Base-by-base conservation (phyloP, 2,888 invertebrate genomes). In the Galerucella pusilla region DNA sequence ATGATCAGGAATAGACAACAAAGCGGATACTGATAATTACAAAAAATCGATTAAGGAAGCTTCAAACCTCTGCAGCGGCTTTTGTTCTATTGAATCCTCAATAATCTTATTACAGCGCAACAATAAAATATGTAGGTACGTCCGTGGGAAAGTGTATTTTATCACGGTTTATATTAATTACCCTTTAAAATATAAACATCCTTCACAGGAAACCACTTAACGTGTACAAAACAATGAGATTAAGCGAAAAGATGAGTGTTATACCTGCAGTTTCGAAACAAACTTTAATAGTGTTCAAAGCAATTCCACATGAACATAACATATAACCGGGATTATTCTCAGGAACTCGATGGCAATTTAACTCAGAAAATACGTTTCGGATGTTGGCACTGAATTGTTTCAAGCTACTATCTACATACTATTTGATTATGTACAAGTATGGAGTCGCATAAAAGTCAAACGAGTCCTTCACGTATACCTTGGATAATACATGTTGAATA, bases 301-400 rank as follows among this genome's bases (percentile, higher is more conserved):
- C 68, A 54, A 73, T 73, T 67, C 63, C 63, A 63, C 52, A 73
- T 68, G 20, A 63, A 35, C 68, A 52, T 64, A 73, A 63, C 73
- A n/a, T 57, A 57, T 54, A 73, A 57, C 73, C 52, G 16, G 68
- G 57, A 42, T 64, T 73, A 59, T 63, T 45, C 54, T 20, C 68
- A 68, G 68, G 61, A 57, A 57, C 64, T 57, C 68, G 14, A 45
- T 20, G 45, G 64, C 64, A 68, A 73, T 68, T 68, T 57, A 68
- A 73, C 73, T 68, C 57, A 57, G 68, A 68, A 73, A 68, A 63
- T 64, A 45, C 76, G 77, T 80, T 79, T 81, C 78, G 80, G 78
- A 81, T 80, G 78, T 76, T 78, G 79, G 73, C 75, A 76, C 77
- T 78, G 79, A 68, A 60, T 68, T 45, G 60, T 60, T 68, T 59